Percentiles rank a stretch among this genome's conserved stretches.
Conservation (phyloP, 1,140 invertebrate species). For the Tetragnatha versicolor region DNA sequence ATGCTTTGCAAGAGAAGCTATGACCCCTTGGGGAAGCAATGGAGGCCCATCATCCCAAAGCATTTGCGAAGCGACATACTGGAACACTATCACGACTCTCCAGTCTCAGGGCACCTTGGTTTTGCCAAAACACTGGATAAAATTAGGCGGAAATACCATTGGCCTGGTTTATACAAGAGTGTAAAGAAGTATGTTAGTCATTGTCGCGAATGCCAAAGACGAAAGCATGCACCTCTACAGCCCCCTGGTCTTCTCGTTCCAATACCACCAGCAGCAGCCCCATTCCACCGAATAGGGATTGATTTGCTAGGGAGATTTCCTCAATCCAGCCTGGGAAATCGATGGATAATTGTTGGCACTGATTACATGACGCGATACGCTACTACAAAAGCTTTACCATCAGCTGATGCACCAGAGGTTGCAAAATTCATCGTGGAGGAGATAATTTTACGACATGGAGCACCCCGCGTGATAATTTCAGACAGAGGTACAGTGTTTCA, state of each 20-base stretch:
- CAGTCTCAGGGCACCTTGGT: constrained; percentile 1
- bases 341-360: not conserved
- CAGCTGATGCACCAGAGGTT: too few relatives aligned
- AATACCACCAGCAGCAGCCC: not conserved
- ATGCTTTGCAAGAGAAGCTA: constrained; percentile 10
- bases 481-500: too few relatives aligned
- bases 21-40: not conserved
- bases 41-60: not conserved
- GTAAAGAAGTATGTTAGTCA: not conserved
- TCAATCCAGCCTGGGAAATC: not conserved
- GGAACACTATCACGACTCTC: constrained; percentile 4
- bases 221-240: not conserved
- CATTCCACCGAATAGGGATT: constrained; percentile 5
- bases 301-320: not conserved
- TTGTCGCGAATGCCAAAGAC: constrained; percentile 14
- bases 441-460: too few relatives aligned
- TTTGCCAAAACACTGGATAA: constrained; percentile 15
- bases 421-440: too few relatives aligned
- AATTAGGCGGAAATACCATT: not conserved
- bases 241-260: not conserved
- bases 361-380: constrained; percentile 8
- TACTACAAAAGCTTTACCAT: not conserved
- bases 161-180: not conserved
- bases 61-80: constrained; percentile 7
- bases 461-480: too few relatives aligned